These are phyloP conservation scores for Agrypnus murinus DNA, from an alignment of 2,888 invertebrate genomes.

Conservation along the genomic window DNA sequence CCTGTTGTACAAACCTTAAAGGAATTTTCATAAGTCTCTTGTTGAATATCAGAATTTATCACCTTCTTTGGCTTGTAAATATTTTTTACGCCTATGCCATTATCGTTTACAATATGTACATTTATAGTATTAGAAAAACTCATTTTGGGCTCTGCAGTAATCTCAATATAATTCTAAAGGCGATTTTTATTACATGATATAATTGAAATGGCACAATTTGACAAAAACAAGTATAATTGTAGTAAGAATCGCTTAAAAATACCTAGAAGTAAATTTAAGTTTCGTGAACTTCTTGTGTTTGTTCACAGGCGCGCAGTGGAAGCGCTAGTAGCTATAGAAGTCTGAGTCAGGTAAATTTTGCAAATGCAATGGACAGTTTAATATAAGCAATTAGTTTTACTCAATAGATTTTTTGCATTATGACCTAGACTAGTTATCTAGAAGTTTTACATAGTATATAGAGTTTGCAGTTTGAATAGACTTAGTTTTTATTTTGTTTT, in stretches of 20 bases:
- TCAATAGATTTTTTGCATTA: constrained; percentile 45
- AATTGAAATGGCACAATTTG: no score
- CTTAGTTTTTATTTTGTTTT: constrained; percentile 37
- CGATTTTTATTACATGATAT: no score
- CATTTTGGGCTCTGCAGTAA: no score
- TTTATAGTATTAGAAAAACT: no score
- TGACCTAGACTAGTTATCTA: constrained; percentile 46
- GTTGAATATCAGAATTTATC: no score
- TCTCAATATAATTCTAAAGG: no score
- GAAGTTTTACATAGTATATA: constrained; percentile 44
- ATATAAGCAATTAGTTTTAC: constrained; percentile 41
- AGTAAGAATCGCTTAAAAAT: constrained; percentile 40
- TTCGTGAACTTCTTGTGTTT: constrained; percentile 54
- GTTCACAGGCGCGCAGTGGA: constrained; percentile 89
- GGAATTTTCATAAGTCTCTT: no score
- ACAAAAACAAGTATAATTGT: no score
- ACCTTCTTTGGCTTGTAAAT: no score
- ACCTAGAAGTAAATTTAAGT: constrained; percentile 23
- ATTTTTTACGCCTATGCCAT: no score
- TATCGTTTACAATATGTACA: no score
- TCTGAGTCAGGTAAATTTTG: constrained; percentile 84
- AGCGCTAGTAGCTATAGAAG: constrained; percentile 94
- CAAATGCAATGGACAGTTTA: constrained; percentile 35
- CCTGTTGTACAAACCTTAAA: no score
- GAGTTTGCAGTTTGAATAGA: constrained; percentile 49